Evolutionary conservation across 2,797 vertebrate genomes (phyloP), one percentile per base, ranked within the genome.

Genomic region (Echeneis naucrates): DNA sequence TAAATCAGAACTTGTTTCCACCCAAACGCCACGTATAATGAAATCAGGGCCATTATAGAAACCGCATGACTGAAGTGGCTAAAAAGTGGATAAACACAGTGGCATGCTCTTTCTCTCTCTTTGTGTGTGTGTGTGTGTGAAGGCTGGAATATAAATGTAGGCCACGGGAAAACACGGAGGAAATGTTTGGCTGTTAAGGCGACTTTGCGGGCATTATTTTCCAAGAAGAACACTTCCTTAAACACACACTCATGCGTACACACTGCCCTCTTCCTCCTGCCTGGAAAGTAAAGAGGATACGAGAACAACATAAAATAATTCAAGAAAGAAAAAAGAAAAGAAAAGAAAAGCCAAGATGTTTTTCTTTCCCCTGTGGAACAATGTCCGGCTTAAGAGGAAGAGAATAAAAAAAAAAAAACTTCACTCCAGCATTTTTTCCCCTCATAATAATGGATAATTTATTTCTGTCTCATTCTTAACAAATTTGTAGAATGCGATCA

Each of bases 161-260:
- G 72, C 48, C 80, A 84, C 1, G 14, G 85, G 84, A 82, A 88
- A 77, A 89, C 55, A 75, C 26, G 52, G 63, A 88, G 90, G 83
- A 90, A 89, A 88, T 88, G 87, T 88, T 81, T 83, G 81, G 72
- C 83, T 48, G 68, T 82, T 80, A 91, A 82, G 80, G 65, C 9
- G n/a, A 78, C 71, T 78, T 81, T 75, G 66, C 67, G 74, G 74
- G 50, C 78, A 87, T 89, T 92, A 87, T 90, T 90, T 87, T 85
- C 89, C 72, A 73, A 85, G 75, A 75, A 84, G 73, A 86, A 81
- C 70, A 75, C 72, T 88, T 89, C 84, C 84, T 82, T 44, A 58
- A 40, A 55, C 69, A 55, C 62, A 45, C 52, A 53, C 24, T 26
- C 32, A 57, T 27, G 77, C n/a, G n/a, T 64, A 58, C 1, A 68